Evolutionary conservation across 2,888 invertebrate genomes (phyloP).

Genomic region (Drosophila longiperda): DNA sequence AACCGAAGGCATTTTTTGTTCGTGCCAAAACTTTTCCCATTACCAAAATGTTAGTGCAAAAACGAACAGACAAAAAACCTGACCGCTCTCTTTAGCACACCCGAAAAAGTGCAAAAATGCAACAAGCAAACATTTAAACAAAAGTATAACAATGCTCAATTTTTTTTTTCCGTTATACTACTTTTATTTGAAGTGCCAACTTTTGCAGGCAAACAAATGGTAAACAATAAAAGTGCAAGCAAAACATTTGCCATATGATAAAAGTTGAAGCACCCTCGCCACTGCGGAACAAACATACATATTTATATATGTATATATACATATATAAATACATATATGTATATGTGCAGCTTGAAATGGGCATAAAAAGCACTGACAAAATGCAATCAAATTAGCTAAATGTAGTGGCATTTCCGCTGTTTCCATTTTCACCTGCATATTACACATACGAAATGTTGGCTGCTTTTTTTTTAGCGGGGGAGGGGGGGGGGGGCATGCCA

Average conservation of each 20-base stretch:
- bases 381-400: slow-evolving; percentile 67
- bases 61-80: slow-evolving; percentile 13
- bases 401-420: slow-evolving; percentile 52
- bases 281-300: slow-evolving; percentile 6
- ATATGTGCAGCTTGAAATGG: slow-evolving; percentile 13
- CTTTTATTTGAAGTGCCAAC: slow-evolving; percentile 36
- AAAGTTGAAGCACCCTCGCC: slow-evolving; percentile 55
- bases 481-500: background rate
- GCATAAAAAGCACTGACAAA: slow-evolving; percentile 27
- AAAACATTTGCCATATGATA: slow-evolving; percentile 67
- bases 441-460: background rate
- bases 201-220: slow-evolving; percentile 47
- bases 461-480: background rate
- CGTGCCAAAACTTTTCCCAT: slow-evolving; percentile 67
- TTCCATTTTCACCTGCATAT: slow-evolving; percentile 26
- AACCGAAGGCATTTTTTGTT: slow-evolving; percentile 42
- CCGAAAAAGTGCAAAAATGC: slow-evolving; percentile 45
- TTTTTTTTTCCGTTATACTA: slow-evolving; percentile 20
- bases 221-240: slow-evolving; percentile 57
- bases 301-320: background rate
- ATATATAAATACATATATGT: background rate
- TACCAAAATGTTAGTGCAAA: slow-evolving; percentile 55
- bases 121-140: slow-evolving; percentile 68
- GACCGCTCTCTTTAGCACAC: background rate
- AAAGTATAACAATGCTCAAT: slow-evolving; percentile 65